Base-by-base conservation (phyloP, 2,113 vertebrate genomes). In the Phrynocephalus versicolor region DNA sequence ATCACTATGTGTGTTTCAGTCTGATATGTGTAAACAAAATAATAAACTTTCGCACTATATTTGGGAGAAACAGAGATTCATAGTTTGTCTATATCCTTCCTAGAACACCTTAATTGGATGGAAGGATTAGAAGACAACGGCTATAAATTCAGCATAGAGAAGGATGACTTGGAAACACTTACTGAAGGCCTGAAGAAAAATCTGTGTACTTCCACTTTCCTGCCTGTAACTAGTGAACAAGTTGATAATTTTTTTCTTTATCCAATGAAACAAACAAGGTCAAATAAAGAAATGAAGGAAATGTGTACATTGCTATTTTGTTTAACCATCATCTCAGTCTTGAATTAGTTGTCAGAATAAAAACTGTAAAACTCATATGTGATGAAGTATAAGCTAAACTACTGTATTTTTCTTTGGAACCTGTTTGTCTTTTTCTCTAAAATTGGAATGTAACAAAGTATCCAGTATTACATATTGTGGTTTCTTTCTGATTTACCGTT, bases 361-460 rank as follows among this genome's bases (percentile, higher is more conserved):
- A 30, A 58, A 41, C 35, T 19, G 88, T 37, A 55, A 45, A 84
- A 86, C 14, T 58, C n/a, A 72, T 41, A 60, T 71, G 83, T 77
- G 33, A 88, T 45, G 82, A 91, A 88, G 0, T 90, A 77, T n/a
- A 90, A 88, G 79, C 60, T 62, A 75, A 88, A 79, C 55, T 86
- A 81, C 41, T 15, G 72, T 76, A 19, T 64, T 64, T 64, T 67
- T 80, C 90, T 86, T 85, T 78, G 39, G 19, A 82, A 82, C 2
- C 21, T 33, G 8, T 19, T 57, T 71, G 35, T n/a, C 51, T 23
- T 57, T n/a, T 82, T 37, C 2, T 92, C 69, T 86, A 85, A 37
- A 90, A 81, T 71, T 16, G 86, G 16, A 62, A 85, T 71, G 18
- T 9, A 91, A 33, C 30, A 89, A 93, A 92, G 87, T 72, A 87